Evolutionary conservation across 2,113 vertebrate genomes (phyloP), one percentile per base, ranked within the genome.

Genomic region (Haplotaxodon microlepis): DNA sequence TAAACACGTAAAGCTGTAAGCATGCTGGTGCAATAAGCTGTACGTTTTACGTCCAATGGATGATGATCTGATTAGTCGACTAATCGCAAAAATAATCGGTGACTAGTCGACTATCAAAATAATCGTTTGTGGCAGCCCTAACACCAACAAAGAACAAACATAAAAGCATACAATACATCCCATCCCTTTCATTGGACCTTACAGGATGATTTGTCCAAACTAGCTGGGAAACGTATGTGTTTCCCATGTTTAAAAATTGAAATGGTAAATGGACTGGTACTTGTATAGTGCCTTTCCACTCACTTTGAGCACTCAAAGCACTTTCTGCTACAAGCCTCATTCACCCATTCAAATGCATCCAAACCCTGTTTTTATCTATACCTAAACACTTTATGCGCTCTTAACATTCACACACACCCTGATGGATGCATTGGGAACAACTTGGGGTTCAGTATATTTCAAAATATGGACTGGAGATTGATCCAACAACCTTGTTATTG

Each of bases 181-280:
- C 29, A 29, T 29, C 40, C 16, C 69, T 17, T 76, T 76, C 69
- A 47, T 17, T 76, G 69, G 14, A 47, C 21, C 13, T 76, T 47
- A 47, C 40, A 17, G 9, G 14, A 27, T 47, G 69, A 45, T 73
- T 73, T 11, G 8, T 27, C 21, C 1, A 1, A 10, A 27, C 40
- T 27, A 3, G 38, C 38, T 73, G 66, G 13, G 0, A 16, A 45
- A 10, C 8, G 0, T 73, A 27, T 73, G 38, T 2, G 13, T 42
- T 42, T 16, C 21, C 21, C 66, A 73, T 45, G 21, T 45, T 71
- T 71, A 10, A 24, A 42, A 71, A 71, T 71, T 24, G 0, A 36
- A 42, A n/a, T 66, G 31, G 19, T 66, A 66, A 66, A 66, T 38
- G 61, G 61, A 66, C 34, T 21, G 19, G 0, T 66, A 66, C 34